phyloP scores from a whole-genome alignment of 37 sponge, comb jelly and placozoan genomes.

The Eunapius fragilis region DNA sequence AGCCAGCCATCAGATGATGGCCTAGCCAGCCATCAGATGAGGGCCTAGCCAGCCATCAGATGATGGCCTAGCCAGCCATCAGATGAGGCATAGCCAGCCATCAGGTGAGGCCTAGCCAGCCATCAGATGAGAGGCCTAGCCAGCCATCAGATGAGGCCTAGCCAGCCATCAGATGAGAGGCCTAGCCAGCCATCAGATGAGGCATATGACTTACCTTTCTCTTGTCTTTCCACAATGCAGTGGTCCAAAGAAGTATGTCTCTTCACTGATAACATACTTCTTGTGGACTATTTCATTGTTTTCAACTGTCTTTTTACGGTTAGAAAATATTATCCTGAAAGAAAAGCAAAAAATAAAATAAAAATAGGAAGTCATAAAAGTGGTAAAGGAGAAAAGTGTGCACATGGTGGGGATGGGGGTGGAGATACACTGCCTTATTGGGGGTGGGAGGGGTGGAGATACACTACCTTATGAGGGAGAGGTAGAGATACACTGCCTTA shows the following conservation, averaged over 20 bases:
- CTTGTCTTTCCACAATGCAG: constrained; percentile 86
- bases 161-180: no score
- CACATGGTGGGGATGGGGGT: background rate
- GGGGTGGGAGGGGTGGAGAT: no score
- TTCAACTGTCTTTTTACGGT: constrained; percentile 58
- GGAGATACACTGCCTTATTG: no score
- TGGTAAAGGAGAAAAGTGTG: background rate
- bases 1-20: no score
- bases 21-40: no score
- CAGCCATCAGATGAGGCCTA: background rate
- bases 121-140: no score
- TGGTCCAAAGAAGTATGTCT: constrained; percentile 90
- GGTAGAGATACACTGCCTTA: no score
- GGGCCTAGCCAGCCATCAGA: no score
- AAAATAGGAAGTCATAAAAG: background rate
- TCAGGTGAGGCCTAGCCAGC: background rate
- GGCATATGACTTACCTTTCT: constrained; percentile 81
- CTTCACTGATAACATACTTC: constrained; percentile 72
- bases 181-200: background rate
- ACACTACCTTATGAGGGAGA: no score
- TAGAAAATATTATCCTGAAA: constrained; percentile 78
- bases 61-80: no score
- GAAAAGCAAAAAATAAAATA: background rate
- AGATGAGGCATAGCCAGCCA: no score
- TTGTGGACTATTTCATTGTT: constrained; percentile 92